These are phyloP conservation scores for Cetoscarus ocellatus DNA, from an alignment of 2,797 vertebrate species.

Conservation along the genomic window DNA sequence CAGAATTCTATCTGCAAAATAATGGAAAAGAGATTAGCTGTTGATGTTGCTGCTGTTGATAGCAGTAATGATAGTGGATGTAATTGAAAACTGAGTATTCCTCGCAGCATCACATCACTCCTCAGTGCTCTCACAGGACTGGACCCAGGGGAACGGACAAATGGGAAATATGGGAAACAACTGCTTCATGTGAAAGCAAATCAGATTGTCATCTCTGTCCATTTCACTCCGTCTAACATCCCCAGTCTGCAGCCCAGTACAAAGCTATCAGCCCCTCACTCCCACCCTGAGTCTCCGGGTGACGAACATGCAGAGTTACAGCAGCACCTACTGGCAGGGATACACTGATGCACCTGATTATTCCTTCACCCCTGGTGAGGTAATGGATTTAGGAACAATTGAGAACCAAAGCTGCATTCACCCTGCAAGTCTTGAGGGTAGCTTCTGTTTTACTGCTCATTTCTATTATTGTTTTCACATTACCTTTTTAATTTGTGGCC, in stretches of 20 bases:
- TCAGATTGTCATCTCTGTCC: conserved; percentile 66
- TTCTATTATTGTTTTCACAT: too few species aligned
- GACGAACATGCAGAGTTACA: conserved; percentile 63
- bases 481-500: too few species aligned
- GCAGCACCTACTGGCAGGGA: conserved; percentile 74
- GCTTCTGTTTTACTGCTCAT: too few species aligned
- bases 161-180: conserved; percentile 72
- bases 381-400: conserved; percentile 60
- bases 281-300: background rate
- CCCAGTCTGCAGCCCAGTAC: conserved; percentile 17
- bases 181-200: conserved; percentile 59
- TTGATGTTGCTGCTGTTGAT: conserved; percentile 59
- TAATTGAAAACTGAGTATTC: conserved; percentile 68
- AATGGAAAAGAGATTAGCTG: conserved; percentile 62
- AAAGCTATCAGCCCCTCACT: conserved; percentile 8
- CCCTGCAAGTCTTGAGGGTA: too few species aligned
- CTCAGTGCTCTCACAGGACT: conserved; percentile 37
- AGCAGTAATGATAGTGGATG: conserved; percentile 60
- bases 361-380: conserved; percentile 29
- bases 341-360: conserved; percentile 40
- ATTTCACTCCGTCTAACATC: conserved; percentile 51
- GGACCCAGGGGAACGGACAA: conserved; percentile 54
- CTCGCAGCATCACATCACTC: conserved; percentile 58
- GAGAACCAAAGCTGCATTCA: background rate
- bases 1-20: conserved; percentile 52